phyloP scores from a whole-genome alignment of 2,888 invertebrate species.

The Gymnocheta viridis region DNA sequence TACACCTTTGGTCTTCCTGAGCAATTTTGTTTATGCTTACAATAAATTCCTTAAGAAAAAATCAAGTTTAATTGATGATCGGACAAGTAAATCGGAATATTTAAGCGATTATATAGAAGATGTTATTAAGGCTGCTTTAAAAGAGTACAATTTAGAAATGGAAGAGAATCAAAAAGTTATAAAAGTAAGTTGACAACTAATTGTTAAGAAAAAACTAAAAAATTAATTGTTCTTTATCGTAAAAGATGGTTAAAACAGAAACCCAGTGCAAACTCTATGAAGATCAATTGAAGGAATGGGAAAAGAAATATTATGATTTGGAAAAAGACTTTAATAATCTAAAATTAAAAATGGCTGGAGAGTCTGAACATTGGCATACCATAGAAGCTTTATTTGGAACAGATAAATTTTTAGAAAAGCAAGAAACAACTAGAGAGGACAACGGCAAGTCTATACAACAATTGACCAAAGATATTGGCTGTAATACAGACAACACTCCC shows the following conservation, averaged over 20 bases:
- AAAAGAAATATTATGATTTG: constrained; percentile 74
- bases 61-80: neutral
- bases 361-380: constrained; percentile 81
- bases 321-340: constrained; percentile 76
- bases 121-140: constrained; percentile 69
- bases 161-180: constrained; percentile 72
- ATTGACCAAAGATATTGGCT: constrained; percentile 46
- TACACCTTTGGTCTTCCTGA: constrained; percentile 80
- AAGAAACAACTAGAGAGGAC: neutral
- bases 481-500: constrained; percentile 74
- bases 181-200: constrained; percentile 68
- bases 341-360: constrained; percentile 75
- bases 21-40: constrained; percentile 79
- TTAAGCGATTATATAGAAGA: constrained; percentile 50
- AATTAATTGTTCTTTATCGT: constrained; percentile 51
- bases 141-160: constrained; percentile 69
- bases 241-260: constrained; percentile 79
- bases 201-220: neutral
- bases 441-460: neutral
- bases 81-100: constrained; percentile 14
- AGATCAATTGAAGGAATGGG: constrained; percentile 75
- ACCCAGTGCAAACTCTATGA: constrained; percentile 78
- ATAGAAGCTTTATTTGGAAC: constrained; percentile 76
- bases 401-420: neutral
- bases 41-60: constrained; percentile 73